phyloP scores from a whole-genome alignment of 2,113 vertebrate genomes.

The Lipophrys pholis region DNA sequence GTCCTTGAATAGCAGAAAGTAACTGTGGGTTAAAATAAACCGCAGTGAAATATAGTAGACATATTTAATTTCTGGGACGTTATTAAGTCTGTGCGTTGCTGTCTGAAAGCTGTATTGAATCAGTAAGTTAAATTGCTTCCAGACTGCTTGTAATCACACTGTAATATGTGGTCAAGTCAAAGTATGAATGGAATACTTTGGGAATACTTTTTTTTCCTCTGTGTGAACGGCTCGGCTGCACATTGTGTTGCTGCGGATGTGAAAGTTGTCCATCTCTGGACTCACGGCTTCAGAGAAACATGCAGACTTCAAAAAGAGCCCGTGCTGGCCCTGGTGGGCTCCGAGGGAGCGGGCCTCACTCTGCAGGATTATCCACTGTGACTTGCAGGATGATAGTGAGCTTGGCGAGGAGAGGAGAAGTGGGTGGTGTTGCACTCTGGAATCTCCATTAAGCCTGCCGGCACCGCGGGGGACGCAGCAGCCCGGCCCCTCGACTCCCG shows the following conservation, averaged over 20 bases:
- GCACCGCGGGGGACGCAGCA: constrained; percentile 35
- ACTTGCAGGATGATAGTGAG: constrained; percentile 61
- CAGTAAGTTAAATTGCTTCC: constrained; percentile 51
- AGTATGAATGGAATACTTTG: constrained; percentile 26
- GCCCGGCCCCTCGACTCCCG: constrained; percentile 26
- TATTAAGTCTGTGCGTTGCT: constrained; percentile 32
- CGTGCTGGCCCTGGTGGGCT: neutral
- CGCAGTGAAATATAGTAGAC: constrained; percentile 11
- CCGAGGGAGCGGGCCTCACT: neutral
- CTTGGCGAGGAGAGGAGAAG: constrained; percentile 54
- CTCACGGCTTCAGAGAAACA: constrained; percentile 7
- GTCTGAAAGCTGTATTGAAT: constrained; percentile 20
- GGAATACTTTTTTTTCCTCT: constrained; percentile 11
- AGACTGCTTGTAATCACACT: constrained; percentile 31
- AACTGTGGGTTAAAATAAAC: too few species aligned
- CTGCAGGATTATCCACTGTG: constrained; percentile 37
- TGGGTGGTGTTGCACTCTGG: constrained; percentile 67
- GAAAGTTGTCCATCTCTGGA: too few species aligned
- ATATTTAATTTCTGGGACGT: constrained; percentile 28
- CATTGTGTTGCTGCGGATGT: too few species aligned
- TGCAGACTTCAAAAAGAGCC: neutral
- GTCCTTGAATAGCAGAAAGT: constrained; percentile 10
- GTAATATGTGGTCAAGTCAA: constrained; percentile 26
- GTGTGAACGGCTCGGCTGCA: constrained; percentile 4
- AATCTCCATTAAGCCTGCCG: constrained; percentile 65